Percentiles rank a stretch among this genome's conserved stretches.
phyloP scores from a whole-genome alignment of 2,113 vertebrate genomes.

The Promerops cafer region DNA sequence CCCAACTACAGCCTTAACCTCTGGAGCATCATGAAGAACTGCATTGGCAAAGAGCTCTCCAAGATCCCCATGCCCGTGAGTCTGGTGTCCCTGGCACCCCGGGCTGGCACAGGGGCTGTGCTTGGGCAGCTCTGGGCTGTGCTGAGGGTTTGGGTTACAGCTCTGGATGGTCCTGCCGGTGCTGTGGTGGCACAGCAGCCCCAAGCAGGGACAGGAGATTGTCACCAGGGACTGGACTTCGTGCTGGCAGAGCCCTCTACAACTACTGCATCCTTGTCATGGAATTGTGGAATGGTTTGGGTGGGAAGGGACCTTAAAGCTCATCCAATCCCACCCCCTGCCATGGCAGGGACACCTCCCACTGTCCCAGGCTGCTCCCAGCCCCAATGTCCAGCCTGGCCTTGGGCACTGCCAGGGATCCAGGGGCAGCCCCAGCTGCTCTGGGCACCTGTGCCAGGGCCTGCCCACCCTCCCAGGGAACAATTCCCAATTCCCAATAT shows the following conservation, averaged over 20 bases:
- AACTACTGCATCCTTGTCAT: background rate
- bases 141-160: background rate
- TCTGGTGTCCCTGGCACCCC: fast-evolving
- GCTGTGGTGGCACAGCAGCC: background rate
- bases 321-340: fast-evolving
- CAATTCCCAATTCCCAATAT: background rate
- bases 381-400: background rate
- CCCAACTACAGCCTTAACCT: slow-evolving; percentile 99
- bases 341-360: background rate
- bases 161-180: background rate
- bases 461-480: background rate
- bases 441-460: background rate
- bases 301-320: background rate
- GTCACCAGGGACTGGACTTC: background rate
- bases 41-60: slow-evolving; percentile 96
- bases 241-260: background rate
- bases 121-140: background rate
- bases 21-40: slow-evolving; percentile 99
- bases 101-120: fast-evolving
- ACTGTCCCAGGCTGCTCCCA: background rate
- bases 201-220: background rate
- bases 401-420: background rate
- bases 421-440: background rate
- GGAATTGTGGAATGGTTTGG: background rate
- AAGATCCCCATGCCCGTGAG: slow-evolving; percentile 98